Evolutionary conservation across 2,113 vertebrate genomes (phyloP), one percentile per base, ranked within the genome.

Genomic region (Embiotoca jacksoni): DNA sequence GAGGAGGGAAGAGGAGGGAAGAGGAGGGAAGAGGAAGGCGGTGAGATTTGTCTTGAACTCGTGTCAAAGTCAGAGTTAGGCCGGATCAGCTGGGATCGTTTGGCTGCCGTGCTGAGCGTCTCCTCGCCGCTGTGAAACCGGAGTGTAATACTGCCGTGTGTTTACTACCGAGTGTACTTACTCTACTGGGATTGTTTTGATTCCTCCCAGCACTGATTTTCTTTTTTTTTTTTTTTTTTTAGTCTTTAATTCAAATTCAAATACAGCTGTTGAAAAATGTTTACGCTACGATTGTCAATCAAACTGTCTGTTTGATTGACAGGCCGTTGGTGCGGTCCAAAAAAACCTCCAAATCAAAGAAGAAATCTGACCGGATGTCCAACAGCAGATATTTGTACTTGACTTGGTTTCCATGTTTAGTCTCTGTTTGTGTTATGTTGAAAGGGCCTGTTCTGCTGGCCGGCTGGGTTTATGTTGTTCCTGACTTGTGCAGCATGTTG

Each of bases 1-100:
- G 66, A 16, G 60, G 14, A 32, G 15, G 36, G 53, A 44, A 23
- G 23, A 23, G 35, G 55, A 59, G 44, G n/a, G 49, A n/a, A 31
- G 66, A 16, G 60, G 14, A 32, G 15, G 36, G 53, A 44, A 23
- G 23, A 23, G 1, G 23, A 23, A 23, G 23, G 23, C 10, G 46
- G 60, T 50, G 44, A 73, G 69, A 79, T 61, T 59, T 73, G 68
- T 71, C 32, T 66, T 47, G 46, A 81, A 77, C 68, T 81, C 61
- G 50, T 23, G 61, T 76, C 59, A 65, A 71, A 83, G 78, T 71
- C 54, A 62, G 54, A 75, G 66, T 68, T 14, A 16, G 72, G 55
- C n/a, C 54, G 41, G 64, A 85, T 89, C 85, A 86, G 79, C 88
- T 88, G 82, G 73, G 71, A 71, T 47, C 80, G 53, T 68, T 74